Conservation (phyloP, 2,797 vertebrate species). For the Dryobates pubescens region DNA sequence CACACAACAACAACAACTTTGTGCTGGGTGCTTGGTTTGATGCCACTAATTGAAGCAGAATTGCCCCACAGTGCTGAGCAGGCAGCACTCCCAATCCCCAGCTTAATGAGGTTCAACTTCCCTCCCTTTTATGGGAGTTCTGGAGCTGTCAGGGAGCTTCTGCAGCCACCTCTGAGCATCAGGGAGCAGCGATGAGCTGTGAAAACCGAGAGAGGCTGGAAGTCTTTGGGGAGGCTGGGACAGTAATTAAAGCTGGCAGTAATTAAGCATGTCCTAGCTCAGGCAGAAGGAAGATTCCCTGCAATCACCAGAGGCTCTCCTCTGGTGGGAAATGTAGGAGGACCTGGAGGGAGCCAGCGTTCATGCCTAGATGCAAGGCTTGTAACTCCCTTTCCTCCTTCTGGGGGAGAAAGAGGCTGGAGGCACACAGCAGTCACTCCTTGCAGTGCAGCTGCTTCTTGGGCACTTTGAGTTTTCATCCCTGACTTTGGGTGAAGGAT, state of each 20-base stretch:
- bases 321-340: neutral
- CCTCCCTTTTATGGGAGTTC: neutral
- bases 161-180: rapidly evolving
- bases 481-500: rapidly evolving
- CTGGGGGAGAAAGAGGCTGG: neutral
- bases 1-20: neutral
- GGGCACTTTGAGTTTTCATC: neutral
- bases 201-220: neutral
- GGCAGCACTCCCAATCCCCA: neutral
- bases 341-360: rapidly evolving
- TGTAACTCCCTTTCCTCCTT: neutral
- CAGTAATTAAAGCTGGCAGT: constrained; percentile 57
- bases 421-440: neutral
- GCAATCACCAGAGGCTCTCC: neutral
- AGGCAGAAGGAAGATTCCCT: neutral
- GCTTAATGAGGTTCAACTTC: neutral
- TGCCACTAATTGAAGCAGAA: neutral
- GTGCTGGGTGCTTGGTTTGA: neutral
- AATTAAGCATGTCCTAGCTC: neutral
- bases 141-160: neutral
- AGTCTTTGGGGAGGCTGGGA: neutral
- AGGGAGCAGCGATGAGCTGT: neutral
- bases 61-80: neutral
- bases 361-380: rapidly evolving
- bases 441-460: rapidly evolving